Percentiles rank a stretch among this genome's conserved stretches.
Evolutionary conservation across 2,113 vertebrate genomes (phyloP).

Genomic region (Scatophagus argus): DNA sequence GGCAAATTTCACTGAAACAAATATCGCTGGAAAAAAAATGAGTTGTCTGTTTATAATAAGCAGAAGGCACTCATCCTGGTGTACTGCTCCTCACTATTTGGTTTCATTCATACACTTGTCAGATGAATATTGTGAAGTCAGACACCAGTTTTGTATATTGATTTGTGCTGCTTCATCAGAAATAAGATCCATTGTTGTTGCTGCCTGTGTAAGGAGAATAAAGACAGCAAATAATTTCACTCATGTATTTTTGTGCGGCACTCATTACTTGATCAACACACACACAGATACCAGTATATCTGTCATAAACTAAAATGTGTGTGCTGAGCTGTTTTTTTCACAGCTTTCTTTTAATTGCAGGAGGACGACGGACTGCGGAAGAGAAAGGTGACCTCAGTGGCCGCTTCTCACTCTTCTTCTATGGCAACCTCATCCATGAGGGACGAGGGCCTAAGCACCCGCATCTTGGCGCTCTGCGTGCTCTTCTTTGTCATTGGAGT

Average conservation of each 20-base stretch:
- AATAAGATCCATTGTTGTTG: neutral
- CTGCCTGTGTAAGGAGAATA: neutral
- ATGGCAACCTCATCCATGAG: constrained; percentile 79
- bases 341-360: constrained; percentile 65
- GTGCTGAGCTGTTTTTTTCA: neutral
- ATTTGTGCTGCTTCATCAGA: neutral
- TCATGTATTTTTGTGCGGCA: too few species aligned
- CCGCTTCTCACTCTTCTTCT: constrained; percentile 72
- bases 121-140: neutral
- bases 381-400: constrained; percentile 85
- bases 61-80: neutral
- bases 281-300: too few species aligned
- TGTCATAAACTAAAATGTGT: too few species aligned
- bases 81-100: neutral
- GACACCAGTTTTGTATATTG: neutral
- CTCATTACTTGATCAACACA: too few species aligned
- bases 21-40: neutral
- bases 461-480: constrained; percentile 90
- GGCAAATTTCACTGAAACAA: neutral
- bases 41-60: too few species aligned
- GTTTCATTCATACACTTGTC: neutral
- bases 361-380: constrained; percentile 93
- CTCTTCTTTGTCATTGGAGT: constrained; percentile 96
- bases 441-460: constrained; percentile 90
- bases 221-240: too few species aligned